A percentile compares a stretch with the other conserved stretches of the same genome.
Conservation (phyloP, 2,113 vertebrate genomes). For the Perca fluviatilis region DNA sequence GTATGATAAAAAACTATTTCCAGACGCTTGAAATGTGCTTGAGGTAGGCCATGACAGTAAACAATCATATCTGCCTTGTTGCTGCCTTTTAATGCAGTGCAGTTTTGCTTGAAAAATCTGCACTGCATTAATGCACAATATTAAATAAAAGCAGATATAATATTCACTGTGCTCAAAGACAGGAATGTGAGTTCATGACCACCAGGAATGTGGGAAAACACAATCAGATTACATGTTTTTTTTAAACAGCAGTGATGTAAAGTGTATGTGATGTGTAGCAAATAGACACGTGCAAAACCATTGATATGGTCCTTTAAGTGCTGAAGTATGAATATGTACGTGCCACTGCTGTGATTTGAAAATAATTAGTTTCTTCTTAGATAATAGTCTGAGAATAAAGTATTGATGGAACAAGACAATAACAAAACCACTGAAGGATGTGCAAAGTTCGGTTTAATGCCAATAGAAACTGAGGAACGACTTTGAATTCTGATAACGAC, state of each 20-base stretch:
- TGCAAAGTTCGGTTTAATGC: constrained; percentile 30
- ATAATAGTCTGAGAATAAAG: background rate
- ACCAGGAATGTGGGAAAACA: background rate
- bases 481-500: constrained; percentile 28
- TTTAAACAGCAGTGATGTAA: background rate
- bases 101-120: background rate
- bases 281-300: constrained; percentile 50
- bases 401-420: constrained; percentile 10
- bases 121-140: constrained; percentile 4
- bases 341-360: constrained; percentile 65
- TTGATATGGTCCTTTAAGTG: constrained; percentile 7
- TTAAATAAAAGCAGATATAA: background rate
- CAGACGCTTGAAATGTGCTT: background rate
- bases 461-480: constrained; percentile 34
- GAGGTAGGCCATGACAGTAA: constrained; percentile 5
- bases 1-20: background rate
- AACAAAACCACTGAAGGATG: constrained; percentile 53
- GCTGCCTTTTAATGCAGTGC: constrained; percentile 4
- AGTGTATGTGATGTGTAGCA: constrained; percentile 4
- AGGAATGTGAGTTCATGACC: background rate
- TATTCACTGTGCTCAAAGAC: background rate
- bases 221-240: background rate
- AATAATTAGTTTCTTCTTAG: constrained; percentile 6
- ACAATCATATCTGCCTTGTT: constrained; percentile 10
- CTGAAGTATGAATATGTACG: constrained; percentile 27